Percentiles rank a stretch among this genome's conserved stretches.
Conservation (phyloP, 2,797 vertebrate genomes). For the Macrochelys suwanniensis region DNA sequence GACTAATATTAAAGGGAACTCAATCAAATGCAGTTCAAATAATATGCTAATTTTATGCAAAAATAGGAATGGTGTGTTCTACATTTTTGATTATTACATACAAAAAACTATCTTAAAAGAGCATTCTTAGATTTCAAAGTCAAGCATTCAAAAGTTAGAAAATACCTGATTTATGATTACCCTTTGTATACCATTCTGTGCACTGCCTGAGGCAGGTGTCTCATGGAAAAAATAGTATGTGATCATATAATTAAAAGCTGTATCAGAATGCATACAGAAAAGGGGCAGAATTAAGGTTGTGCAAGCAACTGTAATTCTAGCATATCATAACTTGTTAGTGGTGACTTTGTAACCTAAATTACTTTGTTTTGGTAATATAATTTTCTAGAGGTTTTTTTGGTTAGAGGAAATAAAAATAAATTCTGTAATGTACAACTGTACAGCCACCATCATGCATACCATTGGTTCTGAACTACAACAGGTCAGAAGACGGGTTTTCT, state of each 20-base stretch:
- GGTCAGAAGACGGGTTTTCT: no score
- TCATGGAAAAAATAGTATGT: background rate
- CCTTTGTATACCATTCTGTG: background rate
- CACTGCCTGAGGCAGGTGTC: background rate
- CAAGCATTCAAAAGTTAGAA: background rate
- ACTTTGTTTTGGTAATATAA: no score
- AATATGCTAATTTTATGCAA: background rate
- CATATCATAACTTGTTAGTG: background rate
- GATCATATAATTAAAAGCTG: background rate
- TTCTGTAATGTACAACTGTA: no score
- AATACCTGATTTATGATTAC: background rate
- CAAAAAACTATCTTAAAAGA: background rate
- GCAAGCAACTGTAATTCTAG: background rate
- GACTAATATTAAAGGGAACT: background rate
- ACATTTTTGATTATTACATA: background rate
- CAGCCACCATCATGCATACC: no score
- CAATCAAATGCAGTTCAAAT: background rate
- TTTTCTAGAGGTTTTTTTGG: no score
- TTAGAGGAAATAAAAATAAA: no score
- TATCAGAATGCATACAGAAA: background rate
- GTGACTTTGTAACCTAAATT: no score
- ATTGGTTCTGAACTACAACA: no score
- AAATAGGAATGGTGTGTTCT: background rate
- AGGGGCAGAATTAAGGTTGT: background rate
- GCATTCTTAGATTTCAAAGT: background rate